Evolutionary conservation across 2,113 vertebrate genomes (phyloP).

Genomic region (Pterocles burchelli): DNA sequence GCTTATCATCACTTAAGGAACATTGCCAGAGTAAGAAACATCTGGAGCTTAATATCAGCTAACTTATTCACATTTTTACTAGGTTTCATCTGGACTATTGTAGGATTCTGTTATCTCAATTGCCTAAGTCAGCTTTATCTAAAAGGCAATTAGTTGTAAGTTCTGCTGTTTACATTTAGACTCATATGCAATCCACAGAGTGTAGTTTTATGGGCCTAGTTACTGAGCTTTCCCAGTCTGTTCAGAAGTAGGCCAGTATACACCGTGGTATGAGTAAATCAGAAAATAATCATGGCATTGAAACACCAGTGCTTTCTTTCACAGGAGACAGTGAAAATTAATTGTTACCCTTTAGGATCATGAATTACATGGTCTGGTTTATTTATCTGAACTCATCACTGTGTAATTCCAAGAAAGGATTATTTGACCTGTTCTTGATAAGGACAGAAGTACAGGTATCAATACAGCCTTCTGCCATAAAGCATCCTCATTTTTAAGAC

Average conservation of each 20-base stretch:
- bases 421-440: constrained; percentile 51
- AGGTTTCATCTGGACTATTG: constrained; percentile 62
- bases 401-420: constrained; percentile 53
- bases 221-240: not conserved
- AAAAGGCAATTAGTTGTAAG: constrained; percentile 61
- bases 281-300: not conserved
- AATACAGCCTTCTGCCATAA: constrained; percentile 19
- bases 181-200: not conserved
- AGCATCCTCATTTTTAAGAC: not conserved
- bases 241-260: not conserved
- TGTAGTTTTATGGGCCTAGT: not conserved
- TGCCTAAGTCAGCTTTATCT: constrained; percentile 76
- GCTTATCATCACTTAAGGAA: constrained; percentile 77
- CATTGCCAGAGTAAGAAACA: constrained; percentile 73
- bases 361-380: constrained; percentile 44
- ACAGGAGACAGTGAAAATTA: constrained; percentile 20
- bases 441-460: constrained; percentile 24
- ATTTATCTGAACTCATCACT: constrained; percentile 56
- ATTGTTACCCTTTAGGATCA: constrained; percentile 60
- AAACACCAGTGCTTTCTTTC: not conserved
- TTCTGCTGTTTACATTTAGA: constrained; percentile 64
- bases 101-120: constrained; percentile 72
- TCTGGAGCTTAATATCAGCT: constrained; percentile 74
- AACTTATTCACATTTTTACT: constrained; percentile 74
- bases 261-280: not conserved